Conservation (phyloP, 2,888 invertebrate species). For the Hyalella azteca region DNA sequence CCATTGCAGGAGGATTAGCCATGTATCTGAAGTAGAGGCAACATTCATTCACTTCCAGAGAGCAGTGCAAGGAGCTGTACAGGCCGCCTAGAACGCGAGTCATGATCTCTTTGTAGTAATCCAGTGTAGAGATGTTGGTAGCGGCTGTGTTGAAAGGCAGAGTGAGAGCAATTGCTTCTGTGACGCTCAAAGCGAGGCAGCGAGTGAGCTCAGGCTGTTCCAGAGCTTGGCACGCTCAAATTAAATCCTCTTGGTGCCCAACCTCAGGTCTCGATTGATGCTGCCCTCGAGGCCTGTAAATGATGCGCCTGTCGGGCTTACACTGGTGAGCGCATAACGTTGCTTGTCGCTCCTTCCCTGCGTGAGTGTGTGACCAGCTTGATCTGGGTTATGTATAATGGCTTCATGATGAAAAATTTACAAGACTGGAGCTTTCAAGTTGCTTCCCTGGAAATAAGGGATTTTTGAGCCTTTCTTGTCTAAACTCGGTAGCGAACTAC, state of each 20-base stretch:
- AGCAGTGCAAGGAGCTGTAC: conserved; percentile 2
- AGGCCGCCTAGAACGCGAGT: too few relatives aligned
- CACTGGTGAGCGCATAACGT: too few relatives aligned
- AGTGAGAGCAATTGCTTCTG: background rate
- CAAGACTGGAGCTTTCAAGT: too few relatives aligned
- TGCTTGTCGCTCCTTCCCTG: too few relatives aligned
- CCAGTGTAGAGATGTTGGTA: background rate
- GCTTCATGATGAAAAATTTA: too few relatives aligned
- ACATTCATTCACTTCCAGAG: background rate
- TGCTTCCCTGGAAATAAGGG: too few relatives aligned
- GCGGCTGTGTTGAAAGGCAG: background rate
- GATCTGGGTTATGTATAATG: too few relatives aligned
- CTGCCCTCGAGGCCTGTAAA: conserved; percentile 14
- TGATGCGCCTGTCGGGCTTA: conserved; percentile 10
- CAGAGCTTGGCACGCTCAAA: conserved; percentile 9
- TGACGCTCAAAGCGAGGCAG: background rate
- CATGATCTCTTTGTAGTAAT: background rate
- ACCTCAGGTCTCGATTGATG: conserved; percentile 24
- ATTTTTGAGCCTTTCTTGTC: too few relatives aligned
- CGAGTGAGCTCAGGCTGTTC: background rate
- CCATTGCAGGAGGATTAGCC: too few relatives aligned
- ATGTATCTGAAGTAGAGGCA: too few relatives aligned
- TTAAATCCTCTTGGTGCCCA: conserved; percentile 19
- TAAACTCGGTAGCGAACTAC: too few relatives aligned
- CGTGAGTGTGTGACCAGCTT: too few relatives aligned